Evolutionary conservation across 1,140 invertebrate genomes (phyloP).

Genomic region (Rhopalosiphum maidis): DNA sequence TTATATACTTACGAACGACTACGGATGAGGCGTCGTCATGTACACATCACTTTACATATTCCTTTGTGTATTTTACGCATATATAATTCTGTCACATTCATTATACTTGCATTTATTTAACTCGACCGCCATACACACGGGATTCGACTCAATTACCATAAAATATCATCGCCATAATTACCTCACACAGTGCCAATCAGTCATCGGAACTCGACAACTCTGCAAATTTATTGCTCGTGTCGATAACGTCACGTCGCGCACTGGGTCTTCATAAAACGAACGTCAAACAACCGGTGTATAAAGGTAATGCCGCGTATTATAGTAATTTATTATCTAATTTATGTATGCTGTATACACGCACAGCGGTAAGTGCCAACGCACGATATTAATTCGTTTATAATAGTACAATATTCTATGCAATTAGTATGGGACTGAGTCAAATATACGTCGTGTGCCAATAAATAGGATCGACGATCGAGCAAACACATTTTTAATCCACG

Average conservation of each 20-base stretch:
- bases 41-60: background rate
- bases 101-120: background rate
- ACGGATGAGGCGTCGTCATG: background rate
- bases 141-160: background rate
- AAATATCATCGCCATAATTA: background rate
- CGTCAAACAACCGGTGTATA: background rate
- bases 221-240: background rate
- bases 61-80: conserved; percentile 15
- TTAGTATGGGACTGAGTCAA: background rate
- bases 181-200: background rate
- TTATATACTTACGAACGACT: background rate
- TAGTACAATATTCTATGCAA: background rate
- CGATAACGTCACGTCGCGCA: background rate
- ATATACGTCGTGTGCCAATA: background rate
- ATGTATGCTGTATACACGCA: background rate
- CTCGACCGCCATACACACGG: background rate
- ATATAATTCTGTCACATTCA: background rate
- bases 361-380: background rate
- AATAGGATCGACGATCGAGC: background rate
- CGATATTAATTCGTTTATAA: background rate
- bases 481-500: background rate
- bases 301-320: background rate
- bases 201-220: background rate
- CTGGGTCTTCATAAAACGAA: background rate
- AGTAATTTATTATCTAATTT: background rate